Percentiles rank a stretch among this genome's conserved stretches.
Conservation (phyloP, 1,140 invertebrate species). For the Polyergus mexicanus region DNA sequence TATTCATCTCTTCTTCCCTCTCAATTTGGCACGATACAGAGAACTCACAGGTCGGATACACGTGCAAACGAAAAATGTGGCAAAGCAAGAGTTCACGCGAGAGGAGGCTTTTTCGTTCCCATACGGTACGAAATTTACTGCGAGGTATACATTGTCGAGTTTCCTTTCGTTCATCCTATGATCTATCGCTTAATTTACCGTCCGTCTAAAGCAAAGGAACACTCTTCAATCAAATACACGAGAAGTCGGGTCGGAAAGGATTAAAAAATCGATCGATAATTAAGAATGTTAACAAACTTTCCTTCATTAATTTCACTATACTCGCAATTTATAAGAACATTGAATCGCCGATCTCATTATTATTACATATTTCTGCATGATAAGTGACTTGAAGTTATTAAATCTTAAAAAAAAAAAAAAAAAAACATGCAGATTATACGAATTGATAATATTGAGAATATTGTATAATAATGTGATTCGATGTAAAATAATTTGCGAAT, state of each 20-base stretch:
- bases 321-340: neutral
- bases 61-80: slow-evolving; percentile 61
- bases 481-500: neutral
- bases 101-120: slow-evolving; percentile 56
- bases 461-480: neutral
- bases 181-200: neutral
- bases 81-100: slow-evolving; percentile 57
- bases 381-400: neutral
- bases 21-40: slow-evolving; percentile 74
- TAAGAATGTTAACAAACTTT: neutral
- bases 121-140: slow-evolving; percentile 63
- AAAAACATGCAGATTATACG: neutral
- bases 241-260: slow-evolving; percentile 15
- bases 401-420: neutral
- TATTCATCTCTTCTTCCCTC: slow-evolving; percentile 17
- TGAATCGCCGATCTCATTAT: neutral
- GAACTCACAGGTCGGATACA: slow-evolving; percentile 73
- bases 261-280: neutral
- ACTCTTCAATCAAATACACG: neutral
- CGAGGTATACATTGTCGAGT: slow-evolving; percentile 66
- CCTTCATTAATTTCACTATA: neutral
- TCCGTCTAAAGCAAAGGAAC: neutral
- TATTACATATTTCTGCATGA: neutral
- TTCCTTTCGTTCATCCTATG: slow-evolving; percentile 34
- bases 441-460: too few relatives aligned